A percentile compares a stretch with the other conserved stretches of the same genome.
Evolutionary conservation across 2,888 invertebrate genomes (phyloP).

Genomic region (Harpalus rubripes): DNA sequence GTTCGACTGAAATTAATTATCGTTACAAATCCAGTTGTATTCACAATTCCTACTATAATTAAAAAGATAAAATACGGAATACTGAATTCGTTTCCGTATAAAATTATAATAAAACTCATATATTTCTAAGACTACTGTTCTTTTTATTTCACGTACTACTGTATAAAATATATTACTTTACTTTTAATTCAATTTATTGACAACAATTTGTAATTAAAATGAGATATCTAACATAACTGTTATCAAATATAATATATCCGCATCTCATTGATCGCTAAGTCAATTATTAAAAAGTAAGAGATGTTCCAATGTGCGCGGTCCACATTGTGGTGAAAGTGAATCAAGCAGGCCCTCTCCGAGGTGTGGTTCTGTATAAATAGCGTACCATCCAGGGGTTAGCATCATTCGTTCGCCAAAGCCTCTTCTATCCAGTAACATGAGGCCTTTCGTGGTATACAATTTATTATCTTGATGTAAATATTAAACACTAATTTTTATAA

Average conservation of each 20-base stretch:
- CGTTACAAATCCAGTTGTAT: neutral
- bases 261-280: conserved; percentile 44
- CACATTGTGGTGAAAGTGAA: conserved; percentile 59
- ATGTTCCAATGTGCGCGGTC: conserved; percentile 58
- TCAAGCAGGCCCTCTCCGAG: conserved; percentile 57
- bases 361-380: conserved; percentile 61
- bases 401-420: conserved; percentile 59
- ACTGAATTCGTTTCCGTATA: neutral
- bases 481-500: conserved; percentile 28
- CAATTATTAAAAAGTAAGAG: conserved; percentile 54
- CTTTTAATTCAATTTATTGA: neutral
- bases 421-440: conserved; percentile 53
- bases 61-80: neutral
- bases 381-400: conserved; percentile 35
- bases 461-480: neutral
- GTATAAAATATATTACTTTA: neutral
- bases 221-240: conserved; percentile 51
- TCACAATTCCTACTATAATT: neutral
- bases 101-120: neutral
- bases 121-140: no score
- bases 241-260: conserved; percentile 56
- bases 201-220: conserved; percentile 19
- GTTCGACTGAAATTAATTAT: conserved; percentile 37
- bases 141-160: no score
- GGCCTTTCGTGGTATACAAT: conserved; percentile 58